Evolutionary conservation across 2,888 invertebrate species (phyloP).

Genomic region (Dorcus parallelipipedus): DNA sequence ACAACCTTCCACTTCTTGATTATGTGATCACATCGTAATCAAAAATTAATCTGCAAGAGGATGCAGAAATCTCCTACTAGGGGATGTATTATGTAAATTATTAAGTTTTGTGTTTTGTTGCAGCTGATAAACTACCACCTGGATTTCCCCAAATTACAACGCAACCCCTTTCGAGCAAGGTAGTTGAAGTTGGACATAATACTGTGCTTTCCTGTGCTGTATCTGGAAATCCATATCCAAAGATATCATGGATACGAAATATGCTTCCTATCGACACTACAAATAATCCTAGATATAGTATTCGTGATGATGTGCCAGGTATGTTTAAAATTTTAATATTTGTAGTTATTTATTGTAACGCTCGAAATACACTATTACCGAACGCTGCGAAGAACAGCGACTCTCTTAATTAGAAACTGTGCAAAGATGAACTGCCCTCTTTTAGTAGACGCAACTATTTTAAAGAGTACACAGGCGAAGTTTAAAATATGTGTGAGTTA

Average conservation of each 20-base stretch:
- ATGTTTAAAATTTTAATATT: constrained; percentile 31
- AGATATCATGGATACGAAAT: constrained; percentile 92
- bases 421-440: too few species aligned
- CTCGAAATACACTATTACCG: too few species aligned
- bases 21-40: too few species aligned
- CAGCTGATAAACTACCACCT: constrained; percentile 82
- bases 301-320: constrained; percentile 79
- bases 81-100: background rate
- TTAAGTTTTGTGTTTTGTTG: constrained; percentile 36
- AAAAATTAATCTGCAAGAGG: too few species aligned
- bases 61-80: too few species aligned
- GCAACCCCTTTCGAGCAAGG: constrained; percentile 87
- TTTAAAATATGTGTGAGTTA: too few species aligned
- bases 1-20: too few species aligned
- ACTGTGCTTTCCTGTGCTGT: constrained; percentile 88
- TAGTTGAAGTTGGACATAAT: constrained; percentile 93
- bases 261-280: constrained; percentile 82
- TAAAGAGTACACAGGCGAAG: too few species aligned
- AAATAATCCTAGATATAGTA: constrained; percentile 78
- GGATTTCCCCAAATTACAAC: constrained; percentile 91
- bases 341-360: too few species aligned
- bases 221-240: constrained; percentile 75
- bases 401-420: too few species aligned
- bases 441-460: too few species aligned
- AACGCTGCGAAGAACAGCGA: too few species aligned